Evolutionary conservation across 2,113 vertebrate species (phyloP).

Genomic region (Oplegnathus fasciatus): DNA sequence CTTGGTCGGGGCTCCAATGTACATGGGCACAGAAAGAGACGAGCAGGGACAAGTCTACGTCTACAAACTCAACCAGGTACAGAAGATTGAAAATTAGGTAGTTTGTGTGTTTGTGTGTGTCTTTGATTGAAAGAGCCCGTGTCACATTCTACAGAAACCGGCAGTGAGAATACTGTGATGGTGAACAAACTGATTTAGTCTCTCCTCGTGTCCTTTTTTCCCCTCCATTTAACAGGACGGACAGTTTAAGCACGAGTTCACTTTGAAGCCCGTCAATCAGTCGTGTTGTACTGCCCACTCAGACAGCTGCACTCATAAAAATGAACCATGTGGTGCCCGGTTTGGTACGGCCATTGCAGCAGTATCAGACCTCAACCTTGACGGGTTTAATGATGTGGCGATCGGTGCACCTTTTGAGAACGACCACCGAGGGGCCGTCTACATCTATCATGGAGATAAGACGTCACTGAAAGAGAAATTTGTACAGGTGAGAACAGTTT

Average conservation of each 20-base stretch:
- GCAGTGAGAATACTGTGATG: background rate
- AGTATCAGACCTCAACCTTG: slow-evolving; percentile 93
- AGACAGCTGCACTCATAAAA: slow-evolving; percentile 82
- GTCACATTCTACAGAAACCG: background rate
- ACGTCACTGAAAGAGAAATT: slow-evolving; percentile 87
- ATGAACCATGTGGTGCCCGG: slow-evolving; percentile 93
- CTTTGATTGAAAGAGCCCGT: background rate
- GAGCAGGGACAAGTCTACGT: slow-evolving; percentile 97
- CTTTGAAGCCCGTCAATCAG: slow-evolving; percentile 91
- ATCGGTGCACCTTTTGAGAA: slow-evolving; percentile 95
- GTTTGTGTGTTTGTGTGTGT: background rate
- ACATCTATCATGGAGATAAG: slow-evolving; percentile 91
- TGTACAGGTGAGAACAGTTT: slow-evolving; percentile 86
- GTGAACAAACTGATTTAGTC: background rate
- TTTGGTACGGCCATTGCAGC: slow-evolving; percentile 97
- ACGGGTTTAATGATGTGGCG: slow-evolving; percentile 92
- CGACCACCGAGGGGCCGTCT: slow-evolving; percentile 94
- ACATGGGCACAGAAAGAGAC: slow-evolving; percentile 94
- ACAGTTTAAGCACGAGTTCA: slow-evolving; percentile 90
- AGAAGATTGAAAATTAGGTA: background rate
- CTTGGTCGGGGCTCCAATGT: slow-evolving; percentile 94
- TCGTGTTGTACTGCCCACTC: slow-evolving; percentile 87
- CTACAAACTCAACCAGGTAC: slow-evolving; percentile 90
- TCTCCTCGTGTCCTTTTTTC: background rate
- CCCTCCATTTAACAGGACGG: slow-evolving; percentile 73